A percentile compares a stretch with the other conserved stretches of the same genome.
Evolutionary conservation across 2,113 vertebrate species (phyloP).

Genomic region (Camarhynchus parvulus): DNA sequence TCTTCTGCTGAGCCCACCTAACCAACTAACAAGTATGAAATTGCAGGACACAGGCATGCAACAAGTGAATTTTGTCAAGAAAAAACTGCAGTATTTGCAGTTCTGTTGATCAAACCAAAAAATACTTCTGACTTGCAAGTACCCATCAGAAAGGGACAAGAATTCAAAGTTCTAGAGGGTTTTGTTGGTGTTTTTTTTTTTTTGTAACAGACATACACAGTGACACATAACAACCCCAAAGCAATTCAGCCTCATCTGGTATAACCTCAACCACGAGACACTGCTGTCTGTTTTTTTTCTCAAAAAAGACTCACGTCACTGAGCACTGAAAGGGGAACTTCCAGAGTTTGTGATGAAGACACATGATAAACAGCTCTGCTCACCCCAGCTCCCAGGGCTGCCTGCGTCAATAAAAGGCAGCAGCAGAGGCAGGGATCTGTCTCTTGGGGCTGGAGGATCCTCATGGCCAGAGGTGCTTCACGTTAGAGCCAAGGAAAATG

Average conservation of each 20-base stretch:
- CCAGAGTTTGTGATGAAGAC: conserved; percentile 69
- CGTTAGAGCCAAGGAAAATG: conserved; percentile 60
- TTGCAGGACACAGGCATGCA: not conserved
- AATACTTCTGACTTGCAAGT: not conserved
- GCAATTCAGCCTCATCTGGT: conserved; percentile 59
- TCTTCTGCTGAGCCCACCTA: not conserved
- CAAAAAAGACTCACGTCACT: conserved; percentile 71
- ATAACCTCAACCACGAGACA: conserved; percentile 69
- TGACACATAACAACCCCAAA: conserved; percentile 31
- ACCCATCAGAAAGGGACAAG: not conserved
- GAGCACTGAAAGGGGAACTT: conserved; percentile 72
- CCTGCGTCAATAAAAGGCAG: conserved; percentile 77
- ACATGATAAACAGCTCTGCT: conserved; percentile 72
- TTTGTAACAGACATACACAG: not conserved
- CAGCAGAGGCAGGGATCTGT: not conserved
- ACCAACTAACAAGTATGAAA: not conserved
- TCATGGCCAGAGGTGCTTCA: not conserved
- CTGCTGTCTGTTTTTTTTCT: conserved; percentile 62
- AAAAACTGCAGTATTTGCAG: not conserved
- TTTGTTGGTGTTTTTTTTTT: not conserved
- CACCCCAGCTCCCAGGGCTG: conserved; percentile 41
- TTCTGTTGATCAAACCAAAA: not conserved
- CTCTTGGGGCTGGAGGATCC: conserved; percentile 64
- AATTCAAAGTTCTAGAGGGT: not conserved
- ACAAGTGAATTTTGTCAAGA: not conserved